Evolutionary conservation across 2,113 vertebrate species (phyloP).

Genomic region (Asarcornis scutulata): DNA sequence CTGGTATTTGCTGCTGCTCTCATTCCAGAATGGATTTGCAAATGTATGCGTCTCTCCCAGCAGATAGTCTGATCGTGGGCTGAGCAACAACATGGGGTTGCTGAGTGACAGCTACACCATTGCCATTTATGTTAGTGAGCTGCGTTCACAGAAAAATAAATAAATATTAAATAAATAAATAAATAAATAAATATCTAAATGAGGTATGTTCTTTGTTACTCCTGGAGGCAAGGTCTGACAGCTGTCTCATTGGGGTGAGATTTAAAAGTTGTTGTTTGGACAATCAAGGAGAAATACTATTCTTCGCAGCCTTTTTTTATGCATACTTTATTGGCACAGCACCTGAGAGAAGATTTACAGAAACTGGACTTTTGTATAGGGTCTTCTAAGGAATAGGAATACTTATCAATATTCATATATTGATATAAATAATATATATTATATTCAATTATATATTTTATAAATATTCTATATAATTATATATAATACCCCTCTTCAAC

Average conservation of each 20-base stretch:
- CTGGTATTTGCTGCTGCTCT: not conserved
- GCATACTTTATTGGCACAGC: not conserved
- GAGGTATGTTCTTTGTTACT: not conserved
- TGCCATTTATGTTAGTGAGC: not conserved
- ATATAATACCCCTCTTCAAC: not conserved
- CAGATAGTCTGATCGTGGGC: not conserved
- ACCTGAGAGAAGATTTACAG: not conserved
- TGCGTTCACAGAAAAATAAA: not conserved
- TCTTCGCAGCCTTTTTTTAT: not conserved
- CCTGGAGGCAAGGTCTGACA: not conserved
- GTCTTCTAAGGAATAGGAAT: not conserved
- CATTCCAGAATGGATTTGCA: not conserved
- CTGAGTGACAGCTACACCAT: not conserved
- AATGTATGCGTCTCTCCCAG: not conserved
- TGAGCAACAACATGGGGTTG: accelerated
- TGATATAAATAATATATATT: too few species aligned
- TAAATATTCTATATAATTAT: too few species aligned
- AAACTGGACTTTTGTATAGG: not conserved
- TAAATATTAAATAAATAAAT: not conserved
- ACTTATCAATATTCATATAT: not conserved
- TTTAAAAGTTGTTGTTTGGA: not conserved
- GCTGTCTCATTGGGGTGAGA: not conserved
- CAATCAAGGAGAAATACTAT: not conserved
- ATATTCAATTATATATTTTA: too few species aligned
- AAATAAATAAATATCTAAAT: not conserved